Evolutionary conservation across 2,797 vertebrate genomes (phyloP), one percentile per base, ranked within the genome.

Genomic region (Thripadectes ignobilis): DNA sequence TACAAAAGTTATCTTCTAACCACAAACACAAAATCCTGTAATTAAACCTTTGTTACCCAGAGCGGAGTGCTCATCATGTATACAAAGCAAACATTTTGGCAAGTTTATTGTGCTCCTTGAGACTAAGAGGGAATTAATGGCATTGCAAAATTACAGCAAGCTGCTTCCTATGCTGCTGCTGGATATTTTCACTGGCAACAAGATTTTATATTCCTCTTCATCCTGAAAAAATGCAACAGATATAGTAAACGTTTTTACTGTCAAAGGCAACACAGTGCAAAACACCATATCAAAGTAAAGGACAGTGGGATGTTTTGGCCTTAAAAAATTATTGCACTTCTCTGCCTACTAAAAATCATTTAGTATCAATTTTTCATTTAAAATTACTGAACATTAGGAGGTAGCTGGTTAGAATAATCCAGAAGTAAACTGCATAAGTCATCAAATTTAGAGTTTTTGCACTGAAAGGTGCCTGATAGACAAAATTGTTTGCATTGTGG

Each of bases 21-120:
- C 11, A 2, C 82, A 95, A 91, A 79, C 85, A 74, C 23, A 51
- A 89, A 92, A 54, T 71, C 91, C 93, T 93, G 62, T 92, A 94
- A 95, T 94, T 92, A 95, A 94, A 84, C 74, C 74, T 88, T 73
- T 86, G 89, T 77, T 88, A 86, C 63, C 32, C 82, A 43, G 67
- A 90, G 83, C 85, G 79, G 80, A 93, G 80, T 14, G 66, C 77
- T 94, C 71, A 67, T 84, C 73, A 22, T 36, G 62, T 78, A 91
- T 34, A 94, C 80, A 86, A 92, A 90, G 88, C 89, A 93, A 96
- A 93, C 67, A 52, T 82, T 90, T 84, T 93, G 94, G 83, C 92
- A 94, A 86, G 85, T 94, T 93, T 88, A 93, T 87, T 88, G 41
- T 61, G 58, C 82, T 91, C 34, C 71, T 89, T 26, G 14, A 95